phyloP scores from a whole-genome alignment of 2,113 vertebrate genomes.

The Manacus vitellinus region DNA sequence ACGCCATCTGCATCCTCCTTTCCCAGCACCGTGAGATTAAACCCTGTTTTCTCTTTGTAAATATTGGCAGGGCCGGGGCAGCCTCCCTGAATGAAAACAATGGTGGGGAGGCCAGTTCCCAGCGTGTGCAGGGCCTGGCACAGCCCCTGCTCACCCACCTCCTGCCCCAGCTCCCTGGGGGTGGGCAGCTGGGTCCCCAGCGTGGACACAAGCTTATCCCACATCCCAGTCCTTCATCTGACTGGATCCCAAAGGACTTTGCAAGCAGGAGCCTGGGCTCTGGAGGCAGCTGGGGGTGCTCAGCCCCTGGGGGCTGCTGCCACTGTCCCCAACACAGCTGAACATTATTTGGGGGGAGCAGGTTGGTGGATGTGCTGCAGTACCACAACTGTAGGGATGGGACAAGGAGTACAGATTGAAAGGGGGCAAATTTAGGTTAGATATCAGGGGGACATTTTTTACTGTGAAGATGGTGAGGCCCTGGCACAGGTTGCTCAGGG shows the following conservation, averaged over 20 bases:
- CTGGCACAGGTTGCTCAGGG: background rate
- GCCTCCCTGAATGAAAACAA: slow-evolving; percentile 52
- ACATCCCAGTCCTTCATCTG: background rate
- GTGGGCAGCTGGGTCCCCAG: background rate
- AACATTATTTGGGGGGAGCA: background rate
- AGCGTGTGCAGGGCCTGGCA: background rate
- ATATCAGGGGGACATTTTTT: background rate
- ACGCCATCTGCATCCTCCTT: slow-evolving; percentile 55
- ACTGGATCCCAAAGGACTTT: background rate
- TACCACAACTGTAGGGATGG: background rate
- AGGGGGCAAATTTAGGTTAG: background rate
- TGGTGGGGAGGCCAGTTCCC: background rate
- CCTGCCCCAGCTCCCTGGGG: background rate
- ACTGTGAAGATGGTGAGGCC: background rate
- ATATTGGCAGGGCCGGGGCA: slow-evolving; percentile 34
- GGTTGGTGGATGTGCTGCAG: background rate
- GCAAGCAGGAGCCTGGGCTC: background rate
- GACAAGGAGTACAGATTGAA: background rate
- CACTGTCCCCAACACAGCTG: background rate
- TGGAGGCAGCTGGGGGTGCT: background rate
- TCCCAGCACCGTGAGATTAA: slow-evolving; percentile 23
- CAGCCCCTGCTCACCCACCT: background rate
- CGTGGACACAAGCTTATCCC: background rate
- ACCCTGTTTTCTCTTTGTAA: slow-evolving; percentile 38
- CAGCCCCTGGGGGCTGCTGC: accelerated